Evolutionary conservation across 2,797 vertebrate species (phyloP).

Genomic region (Chaenodraco wilsoni): DNA sequence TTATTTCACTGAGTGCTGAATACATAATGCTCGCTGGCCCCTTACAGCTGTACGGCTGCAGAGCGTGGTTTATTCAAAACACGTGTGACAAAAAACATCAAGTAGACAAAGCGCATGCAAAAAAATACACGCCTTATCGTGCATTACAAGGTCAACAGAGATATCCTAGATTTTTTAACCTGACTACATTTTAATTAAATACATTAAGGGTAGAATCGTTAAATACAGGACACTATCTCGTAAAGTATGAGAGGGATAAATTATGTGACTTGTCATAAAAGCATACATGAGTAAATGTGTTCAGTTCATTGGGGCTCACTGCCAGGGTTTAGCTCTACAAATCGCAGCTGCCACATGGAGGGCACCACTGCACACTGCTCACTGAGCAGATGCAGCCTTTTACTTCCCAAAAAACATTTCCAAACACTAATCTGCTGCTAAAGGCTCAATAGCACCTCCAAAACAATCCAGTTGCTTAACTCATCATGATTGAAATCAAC

Average conservation of each 20-base stretch:
- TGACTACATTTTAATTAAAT: neutral
- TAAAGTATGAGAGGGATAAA: conserved; percentile 13
- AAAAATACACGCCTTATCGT: neutral
- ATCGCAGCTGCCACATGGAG: conserved; percentile 54
- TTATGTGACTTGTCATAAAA: conserved; percentile 17
- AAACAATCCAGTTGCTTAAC: conserved; percentile 22
- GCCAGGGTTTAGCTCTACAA: conserved; percentile 39
- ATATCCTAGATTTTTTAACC: neutral
- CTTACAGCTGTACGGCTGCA: neutral
- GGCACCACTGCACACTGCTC: conserved; percentile 54
- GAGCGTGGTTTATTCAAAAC: neutral
- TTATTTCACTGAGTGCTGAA: conserved; percentile 6
- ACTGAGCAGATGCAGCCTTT: conserved; percentile 54
- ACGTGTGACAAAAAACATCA: neutral
- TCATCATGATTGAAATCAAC: conserved; percentile 2
- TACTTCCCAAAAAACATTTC: conserved; percentile 31
- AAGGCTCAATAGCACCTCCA: conserved; percentile 41
- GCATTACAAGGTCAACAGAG: neutral
- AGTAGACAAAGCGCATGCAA: conserved; percentile 9
- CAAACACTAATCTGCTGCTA: conserved; percentile 34
- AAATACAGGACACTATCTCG: neutral
- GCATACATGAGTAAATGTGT: conserved; percentile 13
- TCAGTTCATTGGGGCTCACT: conserved; percentile 31
- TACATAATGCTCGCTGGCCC: conserved; percentile 2
- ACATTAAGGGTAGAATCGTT: neutral